Evolutionary conservation across 2,113 vertebrate species (phyloP), one percentile per base, ranked within the genome.

Genomic region (Rostratula benghalensis): DNA sequence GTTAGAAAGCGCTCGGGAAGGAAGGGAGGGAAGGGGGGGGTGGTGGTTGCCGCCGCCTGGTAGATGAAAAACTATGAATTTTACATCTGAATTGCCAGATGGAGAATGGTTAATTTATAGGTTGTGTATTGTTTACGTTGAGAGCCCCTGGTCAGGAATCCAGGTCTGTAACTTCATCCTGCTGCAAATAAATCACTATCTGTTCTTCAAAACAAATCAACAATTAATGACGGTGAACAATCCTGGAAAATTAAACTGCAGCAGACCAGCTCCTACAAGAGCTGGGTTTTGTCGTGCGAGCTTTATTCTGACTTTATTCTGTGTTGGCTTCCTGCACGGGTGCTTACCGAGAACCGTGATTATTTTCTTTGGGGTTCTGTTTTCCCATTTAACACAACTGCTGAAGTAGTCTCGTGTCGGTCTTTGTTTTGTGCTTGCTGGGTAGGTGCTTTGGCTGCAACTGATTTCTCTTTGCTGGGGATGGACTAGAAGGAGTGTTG

Each of bases 61-160:
- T 90, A 76, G 86, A 31, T 82, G 50, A 53, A 92, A 89, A 95
- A 93, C 94, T 97, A 51, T 86, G 89, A 91, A 96, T 97, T 96
- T 96, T 91, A 59, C 86, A 73, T 94, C 63, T 67, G 65, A 92
- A 92, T 96, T 89, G 67, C 89, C 77, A 94, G 83, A 96, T 92
- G 89, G 82, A 84, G 88, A 90, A 94, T 81, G 76, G 60, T 78
- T 96, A 89, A 78, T 94, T 83, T 94, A 87, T 87, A 84, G 81
- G 68, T 69, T 96, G 56, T 91, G 35, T 61, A 80, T 92, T 95
- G 91, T 90, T 94, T 95, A 93, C 75, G 48, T 83, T 73, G 70
- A 89, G 90, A 95, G 82, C 39, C 64, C 81, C 75, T 88, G 90
- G 87, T 92, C 83, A 45, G 87, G 84, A 94, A 88, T 95, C 75